phyloP scores from a whole-genome alignment of 1,140 invertebrate genomes.

The Hypothenemus hampei region DNA sequence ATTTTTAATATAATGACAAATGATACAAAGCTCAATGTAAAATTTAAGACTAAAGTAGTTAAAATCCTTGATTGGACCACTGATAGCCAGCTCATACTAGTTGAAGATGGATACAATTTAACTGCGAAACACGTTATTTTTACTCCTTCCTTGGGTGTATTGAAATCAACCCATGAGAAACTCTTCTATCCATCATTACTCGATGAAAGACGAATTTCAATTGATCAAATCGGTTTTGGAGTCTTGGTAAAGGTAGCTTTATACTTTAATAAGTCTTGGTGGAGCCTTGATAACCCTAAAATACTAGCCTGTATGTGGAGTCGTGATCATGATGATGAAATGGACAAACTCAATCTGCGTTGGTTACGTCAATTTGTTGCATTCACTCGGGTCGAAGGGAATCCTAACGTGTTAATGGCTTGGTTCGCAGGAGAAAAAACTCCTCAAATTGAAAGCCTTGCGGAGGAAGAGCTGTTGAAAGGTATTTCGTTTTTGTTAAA shows the following conservation, averaged over 20 bases:
- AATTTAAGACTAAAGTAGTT: constrained; percentile 31
- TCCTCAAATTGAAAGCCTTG: constrained; percentile 49
- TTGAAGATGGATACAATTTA: constrained; percentile 42
- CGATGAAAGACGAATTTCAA: constrained; percentile 53
- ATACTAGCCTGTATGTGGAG: constrained; percentile 47
- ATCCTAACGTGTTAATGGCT: constrained; percentile 50
- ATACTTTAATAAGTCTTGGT: constrained; percentile 53
- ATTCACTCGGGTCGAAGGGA: constrained; percentile 17
- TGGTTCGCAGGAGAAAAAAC: constrained; percentile 53
- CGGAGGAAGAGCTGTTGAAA: constrained; percentile 47
- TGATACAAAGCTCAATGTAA: constrained; percentile 29
- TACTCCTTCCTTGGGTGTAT: constrained; percentile 63
- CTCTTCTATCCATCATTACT: constrained; percentile 61
- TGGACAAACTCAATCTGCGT: background rate
- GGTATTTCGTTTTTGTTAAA: constrained; percentile 28
- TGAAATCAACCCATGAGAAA: constrained; percentile 55
- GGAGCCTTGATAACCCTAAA: constrained; percentile 42
- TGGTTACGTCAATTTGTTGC: constrained; percentile 3
- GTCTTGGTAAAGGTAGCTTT: constrained; percentile 73
- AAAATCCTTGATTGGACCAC: constrained; percentile 25
- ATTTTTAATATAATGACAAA: constrained; percentile 15
- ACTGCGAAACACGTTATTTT: constrained; percentile 61
- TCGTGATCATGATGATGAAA: constrained; percentile 33
- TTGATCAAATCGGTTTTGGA: constrained; percentile 62
- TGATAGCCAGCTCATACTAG: constrained; percentile 32